phyloP scores from a whole-genome alignment of 2,888 invertebrate species.

The Rotaria macrura region DNA sequence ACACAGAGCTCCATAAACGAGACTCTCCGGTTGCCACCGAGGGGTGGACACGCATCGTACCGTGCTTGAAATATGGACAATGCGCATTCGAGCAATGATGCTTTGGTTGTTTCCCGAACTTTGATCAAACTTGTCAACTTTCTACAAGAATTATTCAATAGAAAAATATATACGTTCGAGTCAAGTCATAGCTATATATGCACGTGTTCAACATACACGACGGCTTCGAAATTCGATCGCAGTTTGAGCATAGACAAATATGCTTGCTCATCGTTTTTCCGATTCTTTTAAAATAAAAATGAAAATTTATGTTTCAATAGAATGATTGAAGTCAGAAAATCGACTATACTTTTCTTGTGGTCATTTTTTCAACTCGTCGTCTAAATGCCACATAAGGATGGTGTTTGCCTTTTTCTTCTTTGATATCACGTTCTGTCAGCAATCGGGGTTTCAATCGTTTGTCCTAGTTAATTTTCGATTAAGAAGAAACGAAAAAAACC shows the following conservation, averaged over 20 bases:
- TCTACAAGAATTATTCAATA: neutral
- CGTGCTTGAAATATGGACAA: neutral
- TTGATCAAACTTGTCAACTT: conserved; percentile 2
- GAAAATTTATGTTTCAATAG: neutral
- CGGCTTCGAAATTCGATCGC: neutral
- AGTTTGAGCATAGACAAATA: conserved; percentile 21
- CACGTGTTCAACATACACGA: conserved; percentile 6
- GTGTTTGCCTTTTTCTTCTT: conserved; percentile 20
- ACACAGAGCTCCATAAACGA: neutral
- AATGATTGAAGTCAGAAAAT: too few relatives aligned
- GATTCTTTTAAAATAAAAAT: neutral
- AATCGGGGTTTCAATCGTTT: neutral
- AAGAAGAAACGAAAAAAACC: neutral
- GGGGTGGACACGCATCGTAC: neutral
- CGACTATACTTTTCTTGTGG: conserved; percentile 8
- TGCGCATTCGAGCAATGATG: neutral
- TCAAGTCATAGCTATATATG: too few relatives aligned
- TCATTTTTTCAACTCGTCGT: conserved; percentile 17
- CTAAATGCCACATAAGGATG: conserved; percentile 20
- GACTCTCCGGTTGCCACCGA: neutral
- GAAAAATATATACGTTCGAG: too few relatives aligned
- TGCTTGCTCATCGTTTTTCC: conserved; percentile 18
- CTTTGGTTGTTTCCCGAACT: neutral
- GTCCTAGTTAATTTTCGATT: neutral
- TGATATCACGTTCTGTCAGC: conserved; percentile 15